These are phyloP conservation scores for Xanthorhoe designata DNA, from an alignment of 2,888 invertebrate genomes.

Conservation along the genomic window DNA sequence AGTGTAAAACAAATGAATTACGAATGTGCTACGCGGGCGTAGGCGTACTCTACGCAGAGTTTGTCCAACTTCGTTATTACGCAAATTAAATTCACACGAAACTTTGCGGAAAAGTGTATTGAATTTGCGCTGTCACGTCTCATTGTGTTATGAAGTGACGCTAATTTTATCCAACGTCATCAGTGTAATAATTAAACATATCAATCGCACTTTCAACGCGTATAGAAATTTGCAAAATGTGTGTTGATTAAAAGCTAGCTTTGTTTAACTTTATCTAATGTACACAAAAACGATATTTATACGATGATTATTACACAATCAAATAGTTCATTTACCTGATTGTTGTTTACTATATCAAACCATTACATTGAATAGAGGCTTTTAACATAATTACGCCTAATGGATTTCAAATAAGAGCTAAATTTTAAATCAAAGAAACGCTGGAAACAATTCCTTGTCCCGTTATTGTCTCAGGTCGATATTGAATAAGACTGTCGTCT, in stretches of 20 bases:
- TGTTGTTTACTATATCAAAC: constrained; percentile 36
- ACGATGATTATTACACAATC: constrained; percentile 8
- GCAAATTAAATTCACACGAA: constrained; percentile 71
- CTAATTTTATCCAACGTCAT: constrained; percentile 68
- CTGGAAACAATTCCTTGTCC: constrained; percentile 54
- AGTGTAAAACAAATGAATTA: constrained; percentile 40
- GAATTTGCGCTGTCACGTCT: constrained; percentile 72
- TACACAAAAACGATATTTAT: constrained; percentile 24
- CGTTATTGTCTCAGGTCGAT: constrained; percentile 67
- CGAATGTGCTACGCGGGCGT: constrained; percentile 55
- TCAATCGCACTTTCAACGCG: constrained; percentile 59
- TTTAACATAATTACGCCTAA: constrained; percentile 55
- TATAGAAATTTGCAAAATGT: constrained; percentile 63
- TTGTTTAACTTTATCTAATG: constrained; percentile 43
- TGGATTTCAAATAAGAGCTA: constrained; percentile 53
- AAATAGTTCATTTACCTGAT: constrained; percentile 24
- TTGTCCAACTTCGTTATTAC: constrained; percentile 59
- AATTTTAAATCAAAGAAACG: constrained; percentile 58
- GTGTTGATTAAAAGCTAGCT: constrained; percentile 59
- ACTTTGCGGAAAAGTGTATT: constrained; percentile 72
- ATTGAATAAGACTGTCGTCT: constrained; percentile 69
- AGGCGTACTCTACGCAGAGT: constrained; percentile 58
- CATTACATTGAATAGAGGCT: constrained; percentile 47
- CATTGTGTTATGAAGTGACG: constrained; percentile 69
- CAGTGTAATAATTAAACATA: constrained; percentile 69